Base-by-base conservation (phyloP, 2,113 vertebrate species). In the Elaphurus davidianus region DNA sequence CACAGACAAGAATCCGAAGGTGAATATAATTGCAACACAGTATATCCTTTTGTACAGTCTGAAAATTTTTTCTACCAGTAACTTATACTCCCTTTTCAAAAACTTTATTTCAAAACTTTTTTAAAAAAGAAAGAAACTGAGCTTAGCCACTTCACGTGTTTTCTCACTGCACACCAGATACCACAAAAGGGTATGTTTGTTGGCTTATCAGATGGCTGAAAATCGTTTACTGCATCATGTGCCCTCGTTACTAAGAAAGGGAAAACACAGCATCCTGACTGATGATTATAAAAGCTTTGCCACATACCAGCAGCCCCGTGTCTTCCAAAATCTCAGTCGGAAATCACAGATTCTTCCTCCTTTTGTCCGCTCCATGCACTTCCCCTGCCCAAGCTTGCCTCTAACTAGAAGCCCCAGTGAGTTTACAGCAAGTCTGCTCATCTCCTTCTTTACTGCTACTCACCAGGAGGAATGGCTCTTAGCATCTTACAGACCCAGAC, bases 331-430 rank as follows among this genome's bases (percentile, higher is more conserved):
- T 36, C 43, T 54, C 57, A 28, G 62, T 7, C 0, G 6, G 60
- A 95, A 94, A 86, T 93, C 87, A 52, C 36, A 82, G 90, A 59
- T 40, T 57, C 91, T 91, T 87, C 90, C 64, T 64, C 90, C 52
- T 67, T 85, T 28, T 59, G 50, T 86, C 43, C 0, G 3, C 40
- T 55, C 14, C 23, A 4, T 1, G 60, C 30, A 21, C 19, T 6
- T 54, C 28, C 30, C n/a, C 11, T 64, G 27, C 90, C 60, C 25
- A 10, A 5, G 45, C 71, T 9, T 7, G 50, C 67, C 92, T 74
- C 36, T 17, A 12, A 40, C 1, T 13, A n/a, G n/a, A 90, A 40
- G 27, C 82, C 90, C 36, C 0, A 3, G 25, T 43, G 60, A 27
- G 17, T 15, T n/a, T 14, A 28, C 19, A 88, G 25, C 0, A 0